A percentile compares a stretch with the other conserved stretches of the same genome.
These are phyloP conservation scores for Pteruthius melanotis DNA, from an alignment of 2,113 vertebrate genomes.

Conservation along the genomic window DNA sequence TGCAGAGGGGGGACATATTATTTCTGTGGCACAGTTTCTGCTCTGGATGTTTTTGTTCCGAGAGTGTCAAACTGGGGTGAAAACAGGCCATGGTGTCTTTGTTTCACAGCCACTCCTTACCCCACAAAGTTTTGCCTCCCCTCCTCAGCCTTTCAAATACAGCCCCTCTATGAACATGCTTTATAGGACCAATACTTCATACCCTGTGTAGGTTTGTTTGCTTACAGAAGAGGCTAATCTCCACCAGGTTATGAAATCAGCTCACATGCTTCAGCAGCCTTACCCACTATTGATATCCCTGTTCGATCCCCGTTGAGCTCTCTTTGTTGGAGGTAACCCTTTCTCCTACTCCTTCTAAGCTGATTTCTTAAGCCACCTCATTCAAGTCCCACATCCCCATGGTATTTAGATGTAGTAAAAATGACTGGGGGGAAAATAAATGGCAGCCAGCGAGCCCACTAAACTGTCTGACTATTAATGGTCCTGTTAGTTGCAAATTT, in stretches of 20 bases:
- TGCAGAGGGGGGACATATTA: background rate
- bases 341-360: background rate
- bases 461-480: conserved; percentile 49
- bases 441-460: background rate
- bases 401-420: conserved; percentile 35
- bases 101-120: background rate
- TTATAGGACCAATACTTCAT: background rate
- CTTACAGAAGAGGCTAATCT: conserved; percentile 1
- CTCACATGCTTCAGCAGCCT: conserved; percentile 29
- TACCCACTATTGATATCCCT: background rate
- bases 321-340: conserved; percentile 37
- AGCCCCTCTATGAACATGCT: background rate
- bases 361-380: conserved; percentile 33
- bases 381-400: background rate
- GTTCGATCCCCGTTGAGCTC: background rate
- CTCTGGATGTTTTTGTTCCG: background rate
- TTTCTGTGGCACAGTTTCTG: background rate
- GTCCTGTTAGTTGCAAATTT: conserved; percentile 47
- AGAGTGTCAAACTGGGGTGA: background rate
- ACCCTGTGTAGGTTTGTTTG: background rate
- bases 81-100: background rate
- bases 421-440: conserved; percentile 8
- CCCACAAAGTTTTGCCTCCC: background rate
- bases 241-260: conserved; percentile 33
- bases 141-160: background rate